These are phyloP conservation scores for Semotilus atromaculatus DNA, from an alignment of 2,797 vertebrate species.

Conservation along the genomic window DNA sequence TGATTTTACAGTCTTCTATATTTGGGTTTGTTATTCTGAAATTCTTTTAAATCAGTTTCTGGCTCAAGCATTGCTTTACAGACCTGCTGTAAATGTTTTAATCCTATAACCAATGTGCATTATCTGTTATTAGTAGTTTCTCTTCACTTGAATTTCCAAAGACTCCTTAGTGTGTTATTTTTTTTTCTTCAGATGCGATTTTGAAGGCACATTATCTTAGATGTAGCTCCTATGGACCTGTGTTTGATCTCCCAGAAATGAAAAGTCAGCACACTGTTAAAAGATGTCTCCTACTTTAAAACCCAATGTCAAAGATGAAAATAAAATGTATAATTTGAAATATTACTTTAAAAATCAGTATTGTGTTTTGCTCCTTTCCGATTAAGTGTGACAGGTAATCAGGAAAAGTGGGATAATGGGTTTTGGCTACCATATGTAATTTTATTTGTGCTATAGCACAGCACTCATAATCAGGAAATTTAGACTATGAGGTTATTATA, in stretches of 20 bases:
- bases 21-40: conserved; percentile 10
- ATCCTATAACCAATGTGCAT: not conserved
- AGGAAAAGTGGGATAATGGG: no score
- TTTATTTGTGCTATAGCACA: no score
- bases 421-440: not conserved
- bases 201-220: conserved; percentile 22
- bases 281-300: conserved; percentile 42
- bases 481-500: no score
- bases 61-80: not conserved
- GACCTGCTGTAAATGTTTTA: conserved; percentile 27
- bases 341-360: not conserved
- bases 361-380: not conserved
- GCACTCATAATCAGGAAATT: no score
- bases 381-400: not conserved
- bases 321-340: conserved; percentile 40
- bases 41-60: conserved; percentile 4
- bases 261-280: conserved; percentile 53
- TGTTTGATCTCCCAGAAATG: conserved; percentile 26
- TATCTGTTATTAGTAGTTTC: conserved; percentile 17
- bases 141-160: conserved; percentile 27
- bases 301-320: conserved; percentile 42
- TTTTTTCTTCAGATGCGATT: not conserved
- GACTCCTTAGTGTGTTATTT: not conserved
- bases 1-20: not conserved
- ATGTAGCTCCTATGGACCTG: conserved; percentile 19